Base-by-base conservation (phyloP, 2,797 vertebrate genomes). In the Yasuhikotakia modesta region DNA sequence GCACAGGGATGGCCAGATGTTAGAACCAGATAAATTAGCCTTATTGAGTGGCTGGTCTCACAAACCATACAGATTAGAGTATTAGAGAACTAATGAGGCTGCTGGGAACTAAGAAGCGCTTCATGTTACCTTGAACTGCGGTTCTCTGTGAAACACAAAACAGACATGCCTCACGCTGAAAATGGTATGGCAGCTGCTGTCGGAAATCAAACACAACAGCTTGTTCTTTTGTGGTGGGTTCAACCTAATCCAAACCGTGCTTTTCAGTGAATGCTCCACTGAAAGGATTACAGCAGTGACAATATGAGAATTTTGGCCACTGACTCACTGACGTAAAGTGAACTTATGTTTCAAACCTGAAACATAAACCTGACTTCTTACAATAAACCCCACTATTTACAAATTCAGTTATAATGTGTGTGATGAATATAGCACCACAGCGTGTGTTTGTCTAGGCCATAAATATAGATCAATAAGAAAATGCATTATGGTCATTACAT, bases 61-160 rank as follows among this genome's bases (percentile, higher is more conserved):
- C 32, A 76, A 82, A 87, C 85, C 85, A 87, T 91, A 90, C 80
- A 86, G 80, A 76, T 76, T 84, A 84, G 69, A 83, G 86, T 87
- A 88, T 24, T 74, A 83, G 74, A 82, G 84, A 84, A 79, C 83
- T 90, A 90, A 90, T 81, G 89, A 91, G 87, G 85, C 89, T 79
- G 87, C 85, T 88, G 91, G 87, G 89, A 90, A 83, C 87, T 81
- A 64, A 77, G 79, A 81, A 87, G 85, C 86, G 81, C 83, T 86
- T 87, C 81, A 88, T 88, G 88, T 76, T 71, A 88, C 88, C 87
- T 85, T 88, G 86, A 85, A 84, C 17, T 78, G 53, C 43, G 84
- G 72, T 87, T 88, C 50, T 24, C 86, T 89, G 87, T 83, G 84
- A 89, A 91, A 91, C 86, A 89, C 89, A 91, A 91, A 86, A 89